Evolutionary conservation across 2,888 invertebrate species (phyloP).

Genomic region (Mythimna loreyi): DNA sequence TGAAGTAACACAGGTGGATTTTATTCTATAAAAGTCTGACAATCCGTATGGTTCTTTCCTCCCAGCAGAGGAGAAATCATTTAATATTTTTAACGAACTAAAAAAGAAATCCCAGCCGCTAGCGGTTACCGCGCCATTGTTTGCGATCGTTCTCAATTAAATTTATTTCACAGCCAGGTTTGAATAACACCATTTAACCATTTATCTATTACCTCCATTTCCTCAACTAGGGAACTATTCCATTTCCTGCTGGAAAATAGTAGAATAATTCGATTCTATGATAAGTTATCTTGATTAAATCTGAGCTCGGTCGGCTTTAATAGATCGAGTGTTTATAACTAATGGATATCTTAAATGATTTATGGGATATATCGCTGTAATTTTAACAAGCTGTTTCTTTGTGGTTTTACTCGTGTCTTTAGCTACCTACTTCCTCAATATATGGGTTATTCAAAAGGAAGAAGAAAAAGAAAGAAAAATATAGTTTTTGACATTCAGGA

Average conservation of each 20-base stretch:
- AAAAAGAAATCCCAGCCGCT: background rate
- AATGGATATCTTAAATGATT: slow-evolving; percentile 14
- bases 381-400: background rate
- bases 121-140: slow-evolving; percentile 27
- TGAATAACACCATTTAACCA: slow-evolving; percentile 27
- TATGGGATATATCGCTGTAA: background rate
- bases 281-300: slow-evolving; percentile 39
- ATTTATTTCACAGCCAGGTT: slow-evolving; percentile 29
- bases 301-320: slow-evolving; percentile 10
- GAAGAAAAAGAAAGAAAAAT: too few relatives aligned
- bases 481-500: too few relatives aligned
- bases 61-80: too few relatives aligned
- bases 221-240: slow-evolving; percentile 37
- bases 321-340: slow-evolving; percentile 15
- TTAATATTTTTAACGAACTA: too few relatives aligned
- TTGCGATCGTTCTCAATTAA: slow-evolving; percentile 53
- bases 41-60: too few relatives aligned
- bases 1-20: too few relatives aligned
- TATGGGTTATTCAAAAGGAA: too few relatives aligned
- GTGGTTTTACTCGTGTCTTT: slow-evolving; percentile 1
- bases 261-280: slow-evolving; percentile 28
- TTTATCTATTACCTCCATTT: slow-evolving; percentile 40
- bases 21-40: too few relatives aligned
- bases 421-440: too few relatives aligned
- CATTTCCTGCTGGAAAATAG: slow-evolving; percentile 45